A percentile compares a stretch with the other conserved stretches of the same genome.
These are phyloP conservation scores for Rhamphomyia laevipes DNA, from an alignment of 2,888 invertebrate species.

Conservation along the genomic window DNA sequence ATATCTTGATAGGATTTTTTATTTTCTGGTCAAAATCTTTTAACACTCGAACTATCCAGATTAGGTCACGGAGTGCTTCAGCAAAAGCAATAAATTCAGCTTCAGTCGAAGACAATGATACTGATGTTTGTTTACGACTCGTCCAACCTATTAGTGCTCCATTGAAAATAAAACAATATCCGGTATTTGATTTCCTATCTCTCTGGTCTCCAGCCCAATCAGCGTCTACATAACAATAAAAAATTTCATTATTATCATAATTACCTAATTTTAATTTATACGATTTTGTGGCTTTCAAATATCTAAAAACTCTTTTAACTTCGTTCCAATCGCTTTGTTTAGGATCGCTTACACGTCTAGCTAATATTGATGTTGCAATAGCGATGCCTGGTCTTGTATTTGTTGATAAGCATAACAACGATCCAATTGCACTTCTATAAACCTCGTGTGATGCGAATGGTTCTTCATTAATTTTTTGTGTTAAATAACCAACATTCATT, in stretches of 20 bases:
- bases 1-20: neutral
- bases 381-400: conserved; percentile 17
- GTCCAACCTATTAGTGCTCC: conserved; percentile 17
- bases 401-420: conserved; percentile 15
- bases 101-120: neutral
- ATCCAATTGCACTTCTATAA: conserved; percentile 15
- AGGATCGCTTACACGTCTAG: conserved; percentile 8
- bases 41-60: neutral
- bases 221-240: conserved; percentile 9
- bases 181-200: conserved; percentile 21
- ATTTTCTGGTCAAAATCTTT: neutral
- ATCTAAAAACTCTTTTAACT: conserved; percentile 10
- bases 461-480: neutral
- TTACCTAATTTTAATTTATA: neutral
- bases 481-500: conserved; percentile 3
- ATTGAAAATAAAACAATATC: conserved; percentile 13
- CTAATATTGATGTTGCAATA: conserved; percentile 12
- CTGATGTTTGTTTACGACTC: conserved; percentile 16
- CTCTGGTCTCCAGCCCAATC: conserved; percentile 20
- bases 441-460: conserved; percentile 1
- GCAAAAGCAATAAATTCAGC: neutral
- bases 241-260: neutral
- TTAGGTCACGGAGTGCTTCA: neutral
- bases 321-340: conserved; percentile 7
- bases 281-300: conserved; percentile 14